These are phyloP conservation scores for Drosophila ogumai DNA, from an alignment of 1,140 invertebrate genomes.

Conservation along the genomic window DNA sequence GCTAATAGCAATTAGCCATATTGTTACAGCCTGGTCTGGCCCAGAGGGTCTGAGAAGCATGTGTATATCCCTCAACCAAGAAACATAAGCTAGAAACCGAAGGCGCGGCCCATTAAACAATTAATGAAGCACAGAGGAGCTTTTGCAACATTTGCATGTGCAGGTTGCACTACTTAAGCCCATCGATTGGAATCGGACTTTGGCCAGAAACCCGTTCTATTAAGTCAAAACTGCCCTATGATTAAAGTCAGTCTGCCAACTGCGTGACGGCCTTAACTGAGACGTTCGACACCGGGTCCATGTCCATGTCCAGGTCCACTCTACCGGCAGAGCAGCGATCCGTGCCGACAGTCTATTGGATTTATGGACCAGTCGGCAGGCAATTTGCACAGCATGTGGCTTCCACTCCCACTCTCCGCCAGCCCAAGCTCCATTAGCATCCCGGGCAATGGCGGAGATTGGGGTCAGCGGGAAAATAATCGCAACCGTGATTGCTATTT, in stretches of 20 bases:
- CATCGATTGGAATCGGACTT: constrained; percentile 12
- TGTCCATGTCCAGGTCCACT: constrained; percentile 20
- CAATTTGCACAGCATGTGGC: constrained; percentile 77
- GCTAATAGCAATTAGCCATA: constrained; percentile 74
- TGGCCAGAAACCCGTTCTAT: constrained; percentile 51
- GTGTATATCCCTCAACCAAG: neutral
- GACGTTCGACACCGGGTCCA: constrained; percentile 57
- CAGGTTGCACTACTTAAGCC: constrained; percentile 28
- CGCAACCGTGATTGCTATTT: constrained; percentile 38
- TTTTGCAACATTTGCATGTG: constrained; percentile 38
- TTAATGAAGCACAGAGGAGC: constrained; percentile 69
- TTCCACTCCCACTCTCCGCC: constrained; percentile 22
- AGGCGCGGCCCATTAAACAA: constrained; percentile 78
- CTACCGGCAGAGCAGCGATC: constrained; percentile 20
- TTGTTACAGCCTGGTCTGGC: constrained; percentile 45
- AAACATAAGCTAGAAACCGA: neutral
- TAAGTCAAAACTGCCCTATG: constrained; percentile 64
- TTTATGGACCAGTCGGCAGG: constrained; percentile 48
- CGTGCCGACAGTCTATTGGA: constrained; percentile 44
- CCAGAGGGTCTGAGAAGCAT: neutral
- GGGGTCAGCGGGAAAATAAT: constrained; percentile 48
- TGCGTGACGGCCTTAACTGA: constrained; percentile 64
- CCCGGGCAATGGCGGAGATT: constrained; percentile 25
- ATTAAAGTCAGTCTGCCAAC: constrained; percentile 65
- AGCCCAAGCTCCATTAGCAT: constrained; percentile 24